Conservation (phyloP, 2,888 invertebrate genomes). For the Drosophila putrida region DNA sequence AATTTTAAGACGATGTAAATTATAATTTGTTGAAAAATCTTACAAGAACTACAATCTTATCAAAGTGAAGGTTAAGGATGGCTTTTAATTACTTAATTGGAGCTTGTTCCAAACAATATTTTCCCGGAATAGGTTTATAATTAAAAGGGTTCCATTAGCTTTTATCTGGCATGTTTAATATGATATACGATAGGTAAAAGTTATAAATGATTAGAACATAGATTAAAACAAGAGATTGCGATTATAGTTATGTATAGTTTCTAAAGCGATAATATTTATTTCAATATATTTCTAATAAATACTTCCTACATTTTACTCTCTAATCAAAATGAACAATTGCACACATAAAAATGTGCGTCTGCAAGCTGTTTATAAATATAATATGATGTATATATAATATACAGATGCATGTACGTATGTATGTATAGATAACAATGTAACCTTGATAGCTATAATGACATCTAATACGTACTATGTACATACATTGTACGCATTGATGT, state of each 20-base stretch:
- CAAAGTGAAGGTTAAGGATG: background rate
- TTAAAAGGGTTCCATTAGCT: background rate
- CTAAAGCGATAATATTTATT: constrained; percentile 1
- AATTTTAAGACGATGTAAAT: background rate
- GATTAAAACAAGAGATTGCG: background rate
- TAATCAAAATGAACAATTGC: constrained; percentile 3
- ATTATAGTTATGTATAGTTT: constrained; percentile 4
- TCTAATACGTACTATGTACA: constrained; percentile 15
- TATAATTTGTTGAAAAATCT: background rate
- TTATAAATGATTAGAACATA: background rate
- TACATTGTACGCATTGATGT: background rate
- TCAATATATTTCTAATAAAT: constrained; percentile 5
- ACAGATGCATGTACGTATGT: background rate
- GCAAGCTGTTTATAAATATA: constrained; percentile 3
- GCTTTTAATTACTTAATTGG: background rate
- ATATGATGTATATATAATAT: background rate
- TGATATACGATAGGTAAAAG: background rate
- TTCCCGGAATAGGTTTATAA: no score
- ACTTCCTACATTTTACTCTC: background rate
- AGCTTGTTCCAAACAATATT: no score
- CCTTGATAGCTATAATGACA: constrained; percentile 16
- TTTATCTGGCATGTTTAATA: background rate
- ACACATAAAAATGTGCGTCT: background rate
- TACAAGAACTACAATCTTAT: constrained; percentile 7
- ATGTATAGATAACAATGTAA: constrained; percentile 26